Evolutionary conservation across 37 sponge, comb jelly and placozoan species (phyloP).

Genomic region (Eunapius fragilis): DNA sequence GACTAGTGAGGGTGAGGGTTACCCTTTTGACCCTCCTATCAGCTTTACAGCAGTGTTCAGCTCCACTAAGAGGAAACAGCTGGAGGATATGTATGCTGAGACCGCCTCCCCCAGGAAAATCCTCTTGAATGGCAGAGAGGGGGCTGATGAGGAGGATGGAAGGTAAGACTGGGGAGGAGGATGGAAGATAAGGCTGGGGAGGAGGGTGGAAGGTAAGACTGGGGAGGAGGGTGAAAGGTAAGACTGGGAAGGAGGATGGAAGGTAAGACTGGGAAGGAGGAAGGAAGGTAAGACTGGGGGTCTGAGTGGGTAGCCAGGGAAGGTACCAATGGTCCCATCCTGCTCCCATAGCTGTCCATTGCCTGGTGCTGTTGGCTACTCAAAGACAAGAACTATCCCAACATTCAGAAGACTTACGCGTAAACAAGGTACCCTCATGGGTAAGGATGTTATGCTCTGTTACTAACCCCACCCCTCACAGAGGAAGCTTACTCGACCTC

Average conservation of each 20-base stretch:
- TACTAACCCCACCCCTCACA: no score
- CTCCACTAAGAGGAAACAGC: slow-evolving; percentile 69
- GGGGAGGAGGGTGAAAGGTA: neutral
- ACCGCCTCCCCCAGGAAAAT: slow-evolving; percentile 44
- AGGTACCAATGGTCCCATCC: neutral
- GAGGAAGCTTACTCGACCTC: slow-evolving; percentile 61
- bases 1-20: no score
- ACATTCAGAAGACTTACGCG: slow-evolving; percentile 35
- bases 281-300: neutral
- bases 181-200: neutral
- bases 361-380: slow-evolving; percentile 49
- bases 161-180: neutral
- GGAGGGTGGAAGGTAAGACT: slow-evolving; percentile 17
- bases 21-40: no score
- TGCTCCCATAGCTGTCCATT: slow-evolving; percentile 3
- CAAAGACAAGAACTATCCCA: slow-evolving; percentile 60
- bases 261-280: neutral
- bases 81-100: slow-evolving; percentile 53
- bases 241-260: neutral
- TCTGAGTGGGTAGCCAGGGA: slow-evolving; percentile 21
- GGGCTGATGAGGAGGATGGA: slow-evolving; percentile 47
- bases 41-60: slow-evolving; percentile 79
- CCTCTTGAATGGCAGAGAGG: slow-evolving; percentile 6
- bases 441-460: slow-evolving; percentile 2
- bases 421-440: slow-evolving; percentile 43